A percentile compares a stretch with the other conserved stretches of the same genome.
Evolutionary conservation across 2,797 vertebrate species (phyloP).

Genomic region (Diplodus puntazzo): DNA sequence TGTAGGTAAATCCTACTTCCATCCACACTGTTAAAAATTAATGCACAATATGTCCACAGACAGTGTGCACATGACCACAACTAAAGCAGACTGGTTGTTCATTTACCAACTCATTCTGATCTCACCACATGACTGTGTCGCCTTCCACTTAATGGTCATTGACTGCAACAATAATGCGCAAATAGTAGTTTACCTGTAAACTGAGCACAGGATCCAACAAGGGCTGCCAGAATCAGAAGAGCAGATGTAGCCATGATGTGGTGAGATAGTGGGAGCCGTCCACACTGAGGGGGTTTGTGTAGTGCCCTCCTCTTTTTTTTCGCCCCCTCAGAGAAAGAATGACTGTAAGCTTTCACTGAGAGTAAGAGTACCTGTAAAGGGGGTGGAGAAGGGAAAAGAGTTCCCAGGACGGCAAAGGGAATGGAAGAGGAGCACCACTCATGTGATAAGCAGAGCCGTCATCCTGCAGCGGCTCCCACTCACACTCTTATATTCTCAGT

Average conservation of each 20-base stretch:
- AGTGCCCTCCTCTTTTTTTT: slow-evolving; percentile 13
- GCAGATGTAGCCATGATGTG: slow-evolving; percentile 64
- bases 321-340: slow-evolving; percentile 36
- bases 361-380: slow-evolving; percentile 38
- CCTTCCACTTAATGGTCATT: not conserved
- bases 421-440: not conserved
- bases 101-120: slow-evolving; percentile 23
- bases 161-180: not conserved
- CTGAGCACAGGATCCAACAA: slow-evolving; percentile 43
- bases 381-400: slow-evolving; percentile 16
- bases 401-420: slow-evolving; percentile 8
- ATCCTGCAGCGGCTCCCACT: not conserved
- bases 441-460: not conserved
- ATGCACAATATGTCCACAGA: not conserved
- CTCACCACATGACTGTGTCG: not conserved
- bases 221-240: slow-evolving; percentile 48
- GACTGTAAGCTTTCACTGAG: slow-evolving; percentile 18
- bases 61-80: not conserved
- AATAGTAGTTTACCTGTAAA: slow-evolving; percentile 61
- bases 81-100: not conserved
- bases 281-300: slow-evolving; percentile 41
- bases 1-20: not conserved
- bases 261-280: slow-evolving; percentile 28
- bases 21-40: not conserved
- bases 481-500: slow-evolving; percentile 7